phyloP scores from a whole-genome alignment of 2,113 vertebrate genomes.

The Albula goreensis region DNA sequence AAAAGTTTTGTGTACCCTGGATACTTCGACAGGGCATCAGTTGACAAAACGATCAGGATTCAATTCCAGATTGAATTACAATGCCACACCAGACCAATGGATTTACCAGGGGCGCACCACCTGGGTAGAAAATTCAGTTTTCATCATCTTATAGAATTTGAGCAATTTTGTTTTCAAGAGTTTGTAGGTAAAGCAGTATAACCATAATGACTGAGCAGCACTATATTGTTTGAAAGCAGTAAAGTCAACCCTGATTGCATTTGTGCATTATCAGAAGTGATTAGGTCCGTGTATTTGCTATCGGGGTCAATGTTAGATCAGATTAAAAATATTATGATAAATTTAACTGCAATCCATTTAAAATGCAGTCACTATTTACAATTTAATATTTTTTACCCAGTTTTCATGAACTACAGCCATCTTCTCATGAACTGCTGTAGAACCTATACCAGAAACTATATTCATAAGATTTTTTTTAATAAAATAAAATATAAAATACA shows the following conservation, averaged over 20 bases:
- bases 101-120: not conserved
- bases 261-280: not conserved
- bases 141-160: not conserved
- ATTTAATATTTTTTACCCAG: not conserved
- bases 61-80: too few relatives aligned
- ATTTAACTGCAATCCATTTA: not conserved
- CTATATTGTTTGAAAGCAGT: not conserved
- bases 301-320: not conserved
- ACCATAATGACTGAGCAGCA: not conserved
- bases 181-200: not conserved
- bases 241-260: not conserved
- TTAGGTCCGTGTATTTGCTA: not conserved
- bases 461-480: not conserved
- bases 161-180: not conserved
- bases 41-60: too few relatives aligned
- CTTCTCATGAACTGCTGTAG: not conserved
- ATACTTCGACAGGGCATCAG: too few relatives aligned
- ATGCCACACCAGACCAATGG: too few relatives aligned
- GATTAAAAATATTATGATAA: not conserved
- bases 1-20: not conserved
- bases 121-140: not conserved
- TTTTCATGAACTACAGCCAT: too few relatives aligned
- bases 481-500: too few relatives aligned
- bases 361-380: not conserved
- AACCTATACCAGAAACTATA: not conserved